Percentiles rank a stretch among this genome's conserved stretches.
phyloP scores from a whole-genome alignment of 2,888 invertebrate species.

The Aethes cnicana region DNA sequence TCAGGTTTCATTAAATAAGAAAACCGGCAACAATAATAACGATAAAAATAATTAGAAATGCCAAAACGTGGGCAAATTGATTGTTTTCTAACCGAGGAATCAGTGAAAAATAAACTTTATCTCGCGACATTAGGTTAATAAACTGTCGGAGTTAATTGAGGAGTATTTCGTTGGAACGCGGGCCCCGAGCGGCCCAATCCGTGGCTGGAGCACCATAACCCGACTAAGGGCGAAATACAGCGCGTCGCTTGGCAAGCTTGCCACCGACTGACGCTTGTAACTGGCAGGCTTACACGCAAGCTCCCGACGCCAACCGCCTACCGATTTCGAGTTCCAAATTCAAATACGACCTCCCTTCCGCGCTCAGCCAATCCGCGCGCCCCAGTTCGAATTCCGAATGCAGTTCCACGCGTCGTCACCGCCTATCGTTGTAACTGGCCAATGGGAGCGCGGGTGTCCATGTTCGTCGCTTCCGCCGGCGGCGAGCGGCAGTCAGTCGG shows the following conservation, averaged over 20 bases:
- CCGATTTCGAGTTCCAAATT: slow-evolving; percentile 69
- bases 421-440: slow-evolving; percentile 59
- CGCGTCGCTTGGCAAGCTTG: slow-evolving; percentile 47
- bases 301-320: slow-evolving; percentile 67
- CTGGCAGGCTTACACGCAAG: slow-evolving; percentile 71
- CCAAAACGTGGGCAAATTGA: slow-evolving; percentile 42
- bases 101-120: slow-evolving; percentile 59
- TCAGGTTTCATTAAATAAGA: slow-evolving; percentile 66
- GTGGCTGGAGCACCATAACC: slow-evolving; percentile 73
- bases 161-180: slow-evolving; percentile 55
- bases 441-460: slow-evolving; percentile 65
- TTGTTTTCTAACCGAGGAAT: slow-evolving; percentile 53
- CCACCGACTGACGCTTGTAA: slow-evolving; percentile 61
- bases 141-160: slow-evolving; percentile 82
- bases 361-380: slow-evolving; percentile 55
- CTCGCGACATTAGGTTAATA: slow-evolving; percentile 77
- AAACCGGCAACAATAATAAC: slow-evolving; percentile 56
- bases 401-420: slow-evolving; percentile 50
- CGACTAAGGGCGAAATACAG: slow-evolving; percentile 63
- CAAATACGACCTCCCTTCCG: slow-evolving; percentile 64
- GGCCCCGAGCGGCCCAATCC: slow-evolving; percentile 65
- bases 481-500: slow-evolving; percentile 66
- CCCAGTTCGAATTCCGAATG: slow-evolving; percentile 61
- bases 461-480: slow-evolving; percentile 66
- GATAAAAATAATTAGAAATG: slow-evolving; percentile 55